Evolutionary conservation across 2,888 invertebrate genomes (phyloP).

Genomic region (Dichetophora obliterata): DNA sequence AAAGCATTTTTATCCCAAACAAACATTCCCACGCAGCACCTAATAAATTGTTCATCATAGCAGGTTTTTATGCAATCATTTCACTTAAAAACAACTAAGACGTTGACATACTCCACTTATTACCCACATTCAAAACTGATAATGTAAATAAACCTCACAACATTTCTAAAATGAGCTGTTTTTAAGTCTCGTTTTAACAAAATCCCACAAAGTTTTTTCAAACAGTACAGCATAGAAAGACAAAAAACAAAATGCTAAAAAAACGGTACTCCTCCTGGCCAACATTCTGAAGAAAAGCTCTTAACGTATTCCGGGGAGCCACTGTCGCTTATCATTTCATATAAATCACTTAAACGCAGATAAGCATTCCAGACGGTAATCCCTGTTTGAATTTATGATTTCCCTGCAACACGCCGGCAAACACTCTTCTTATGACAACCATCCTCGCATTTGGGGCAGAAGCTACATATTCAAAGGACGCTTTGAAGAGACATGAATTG

Average conservation of each 20-base stretch:
- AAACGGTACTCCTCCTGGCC: neutral
- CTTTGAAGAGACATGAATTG: slow-evolving; percentile 26
- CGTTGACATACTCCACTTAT: too few relatives aligned
- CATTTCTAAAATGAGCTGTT: neutral
- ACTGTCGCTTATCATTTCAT: slow-evolving; percentile 17
- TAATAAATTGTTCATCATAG: too few relatives aligned
- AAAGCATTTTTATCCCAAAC: too few relatives aligned
- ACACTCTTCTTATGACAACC: neutral
- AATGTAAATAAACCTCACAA: neutral
- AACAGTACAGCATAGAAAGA: too few relatives aligned
- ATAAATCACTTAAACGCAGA: slow-evolving; percentile 34
- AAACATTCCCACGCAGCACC: too few relatives aligned
- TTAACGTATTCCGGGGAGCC: neutral
- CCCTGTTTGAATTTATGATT: slow-evolving; percentile 34
- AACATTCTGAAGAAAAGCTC: neutral
- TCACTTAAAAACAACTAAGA: too few relatives aligned
- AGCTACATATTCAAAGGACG: slow-evolving; percentile 19
- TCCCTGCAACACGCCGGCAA: slow-evolving; percentile 3
- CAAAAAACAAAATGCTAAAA: too few relatives aligned
- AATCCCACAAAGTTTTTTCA: neutral
- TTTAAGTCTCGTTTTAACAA: neutral
- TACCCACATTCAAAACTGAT: too few relatives aligned
- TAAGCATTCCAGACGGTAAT: slow-evolving; percentile 32
- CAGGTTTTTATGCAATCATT: too few relatives aligned
- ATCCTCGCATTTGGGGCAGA: slow-evolving; percentile 11